Evolutionary conservation across 2,888 invertebrate species (phyloP).

Genomic region (Xanthostigma xanthostigma): DNA sequence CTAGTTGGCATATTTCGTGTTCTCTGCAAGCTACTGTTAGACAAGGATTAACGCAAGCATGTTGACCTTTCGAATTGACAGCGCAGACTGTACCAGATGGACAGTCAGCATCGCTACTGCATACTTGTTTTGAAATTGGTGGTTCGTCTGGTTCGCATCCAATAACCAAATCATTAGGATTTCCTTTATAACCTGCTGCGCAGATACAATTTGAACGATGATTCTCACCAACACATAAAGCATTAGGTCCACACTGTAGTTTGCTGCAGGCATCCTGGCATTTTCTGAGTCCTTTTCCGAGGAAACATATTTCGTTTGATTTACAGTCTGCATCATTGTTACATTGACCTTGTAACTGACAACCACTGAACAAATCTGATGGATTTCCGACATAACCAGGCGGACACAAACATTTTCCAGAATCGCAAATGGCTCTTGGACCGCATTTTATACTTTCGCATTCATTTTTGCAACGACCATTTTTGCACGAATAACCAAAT

Average conservation of each 20-base stretch:
- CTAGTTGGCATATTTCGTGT: slow-evolving; percentile 64
- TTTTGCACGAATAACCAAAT: slow-evolving; percentile 56
- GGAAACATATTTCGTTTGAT: slow-evolving; percentile 73
- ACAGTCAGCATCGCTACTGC: slow-evolving; percentile 57
- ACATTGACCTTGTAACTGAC: slow-evolving; percentile 60
- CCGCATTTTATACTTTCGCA: slow-evolving; percentile 67
- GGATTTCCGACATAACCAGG: slow-evolving; percentile 66
- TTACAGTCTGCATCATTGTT: slow-evolving; percentile 68
- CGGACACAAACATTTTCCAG: slow-evolving; percentile 65
- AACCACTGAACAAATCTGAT: slow-evolving; percentile 51
- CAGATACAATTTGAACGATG: slow-evolving; percentile 80
- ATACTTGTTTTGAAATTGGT: slow-evolving; percentile 40
- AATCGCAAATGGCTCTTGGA: slow-evolving; percentile 65
- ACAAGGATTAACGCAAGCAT: slow-evolving; percentile 65
- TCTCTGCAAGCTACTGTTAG: slow-evolving; percentile 65
- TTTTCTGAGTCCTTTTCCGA: slow-evolving; percentile 60
- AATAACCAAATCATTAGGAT: slow-evolving; percentile 60
- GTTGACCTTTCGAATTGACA: slow-evolving; percentile 41
- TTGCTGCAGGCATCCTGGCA: slow-evolving; percentile 80
- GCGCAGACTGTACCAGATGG: slow-evolving; percentile 53
- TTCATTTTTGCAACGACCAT: slow-evolving; percentile 57
- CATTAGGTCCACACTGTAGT: slow-evolving; percentile 81
- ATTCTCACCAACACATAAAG: slow-evolving; percentile 68
- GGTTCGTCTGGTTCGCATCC: slow-evolving; percentile 65
- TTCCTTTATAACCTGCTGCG: slow-evolving; percentile 64